Evolutionary conservation across 2,888 invertebrate genomes (phyloP), one percentile per base, ranked within the genome.

Genomic region (Troides aeacus): DNA sequence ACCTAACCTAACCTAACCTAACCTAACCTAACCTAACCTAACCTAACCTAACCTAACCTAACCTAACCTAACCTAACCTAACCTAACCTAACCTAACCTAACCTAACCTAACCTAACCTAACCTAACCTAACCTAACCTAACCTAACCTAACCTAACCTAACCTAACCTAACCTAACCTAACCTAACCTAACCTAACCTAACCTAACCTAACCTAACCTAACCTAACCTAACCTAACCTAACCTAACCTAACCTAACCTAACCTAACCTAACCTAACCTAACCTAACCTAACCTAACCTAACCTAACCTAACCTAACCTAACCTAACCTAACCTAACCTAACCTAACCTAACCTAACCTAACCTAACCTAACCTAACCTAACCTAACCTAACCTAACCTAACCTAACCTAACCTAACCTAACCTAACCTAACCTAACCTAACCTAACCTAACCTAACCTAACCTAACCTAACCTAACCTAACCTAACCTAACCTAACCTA

Each of bases 301-400:
- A 72, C 73, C 71, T 73, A 72, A 72, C 72, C 74, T 73, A 71
- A 72, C 74, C 72, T 72, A 75, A 74, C 74, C 74, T 73, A 74
- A 74, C 76, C 74, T 75, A 74, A 75, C 76, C 74, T 74, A 74
- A 73, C 74, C 76, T 74, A 76, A 73, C 75, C 74, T 76, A 75
- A 73, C 76, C 74, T 73, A 74, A 74, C 76, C 75, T 74, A 75
- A 74, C 75, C 75, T 75, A 74, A 75, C 74, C 72, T 74, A 75
- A 74, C 75, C 76, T 75, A 76, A 74, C 75, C 75, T 75, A 75
- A 68, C 71, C 68, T 68, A 71, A 71, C 72, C 72, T 69, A 69
- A 69, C 69, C 69, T 69, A 70, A 70, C 70, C 66, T 71, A 71
- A 66, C 62, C 70, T 62, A 66, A 66, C 70, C 66, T 72, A 72